These are phyloP conservation scores for Luperina testacea DNA, from an alignment of 2,888 invertebrate species.

Conservation along the genomic window DNA sequence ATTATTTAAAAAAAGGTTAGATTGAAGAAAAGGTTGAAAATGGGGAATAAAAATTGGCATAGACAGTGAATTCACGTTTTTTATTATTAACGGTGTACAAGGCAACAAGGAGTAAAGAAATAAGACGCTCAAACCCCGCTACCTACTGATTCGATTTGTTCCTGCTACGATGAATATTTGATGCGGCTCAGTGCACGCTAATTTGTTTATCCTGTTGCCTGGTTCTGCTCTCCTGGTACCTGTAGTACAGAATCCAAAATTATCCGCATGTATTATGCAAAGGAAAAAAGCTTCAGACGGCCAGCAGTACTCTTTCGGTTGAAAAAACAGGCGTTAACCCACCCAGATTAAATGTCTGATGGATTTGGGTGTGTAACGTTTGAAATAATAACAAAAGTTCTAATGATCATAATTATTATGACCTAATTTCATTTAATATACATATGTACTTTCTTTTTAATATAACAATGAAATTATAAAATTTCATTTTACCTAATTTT, in stretches of 20 bases:
- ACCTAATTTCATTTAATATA: too few relatives aligned
- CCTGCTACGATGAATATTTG: constrained; percentile 89
- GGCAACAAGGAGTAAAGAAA: constrained; percentile 78
- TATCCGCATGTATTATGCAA: constrained; percentile 72
- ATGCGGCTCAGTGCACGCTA: constrained; percentile 89
- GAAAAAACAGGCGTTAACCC: constrained; percentile 19
- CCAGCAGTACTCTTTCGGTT: constrained; percentile 26
- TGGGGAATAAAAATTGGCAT: constrained; percentile 59
- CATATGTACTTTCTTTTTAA: too few relatives aligned
- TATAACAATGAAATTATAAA: too few relatives aligned
- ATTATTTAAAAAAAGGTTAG: constrained; percentile 49
- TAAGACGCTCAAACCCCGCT: constrained; percentile 82
- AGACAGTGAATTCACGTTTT: constrained; percentile 70
- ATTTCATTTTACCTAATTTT: too few relatives aligned
- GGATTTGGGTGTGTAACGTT: constrained; percentile 1
- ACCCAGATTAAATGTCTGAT: constrained; percentile 34
- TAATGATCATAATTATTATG: too few relatives aligned
- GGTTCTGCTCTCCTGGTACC: constrained; percentile 80
- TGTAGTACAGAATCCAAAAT: constrained; percentile 69
- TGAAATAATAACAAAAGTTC: too few relatives aligned
- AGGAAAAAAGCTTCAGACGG: constrained; percentile 48
- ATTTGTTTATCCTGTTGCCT: constrained; percentile 88
- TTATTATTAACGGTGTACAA: constrained; percentile 78
- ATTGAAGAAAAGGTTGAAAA: constrained; percentile 53
- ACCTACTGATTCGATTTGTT: constrained; percentile 89